These are phyloP conservation scores for Botia kubotai DNA, from an alignment of 2,797 vertebrate genomes.

Conservation along the genomic window DNA sequence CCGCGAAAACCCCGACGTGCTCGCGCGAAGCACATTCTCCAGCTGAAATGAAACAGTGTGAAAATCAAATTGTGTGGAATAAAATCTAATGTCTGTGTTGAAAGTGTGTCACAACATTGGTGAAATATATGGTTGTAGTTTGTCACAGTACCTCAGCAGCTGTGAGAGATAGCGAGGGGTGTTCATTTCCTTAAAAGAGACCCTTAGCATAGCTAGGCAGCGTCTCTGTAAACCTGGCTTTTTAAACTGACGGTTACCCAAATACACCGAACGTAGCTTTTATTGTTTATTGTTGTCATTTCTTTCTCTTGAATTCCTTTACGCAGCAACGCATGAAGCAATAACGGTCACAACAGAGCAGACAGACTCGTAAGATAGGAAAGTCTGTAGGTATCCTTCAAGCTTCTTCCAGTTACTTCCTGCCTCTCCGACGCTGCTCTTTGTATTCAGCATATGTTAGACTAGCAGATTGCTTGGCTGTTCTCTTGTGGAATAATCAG, in stretches of 20 bases:
- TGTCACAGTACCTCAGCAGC: conserved; percentile 12
- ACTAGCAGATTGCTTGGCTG: conserved; percentile 65
- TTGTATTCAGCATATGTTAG: conserved; percentile 61
- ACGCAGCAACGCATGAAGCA: conserved; percentile 52
- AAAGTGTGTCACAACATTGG: conserved; percentile 36
- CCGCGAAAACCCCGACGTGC: background rate
- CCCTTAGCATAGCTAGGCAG: conserved; percentile 12
- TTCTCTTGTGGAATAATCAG: conserved; percentile 67
- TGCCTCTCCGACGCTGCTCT: conserved; percentile 60
- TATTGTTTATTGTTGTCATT: background rate
- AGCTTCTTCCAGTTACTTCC: conserved; percentile 56
- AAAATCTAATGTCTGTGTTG: conserved; percentile 38
- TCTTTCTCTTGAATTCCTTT: conserved; percentile 51
- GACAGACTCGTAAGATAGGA: conserved; percentile 61
- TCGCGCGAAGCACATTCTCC: background rate
- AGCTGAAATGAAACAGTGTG: conserved; percentile 42
- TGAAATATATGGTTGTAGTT: conserved; percentile 30
- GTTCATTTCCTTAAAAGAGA: conserved; percentile 28
- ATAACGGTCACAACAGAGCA: conserved; percentile 56
- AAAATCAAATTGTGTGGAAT: conserved; percentile 50
- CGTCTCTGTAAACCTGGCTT: conserved; percentile 23
- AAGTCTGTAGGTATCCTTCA: conserved; percentile 58
- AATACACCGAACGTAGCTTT: conserved; percentile 11
- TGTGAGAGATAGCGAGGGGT: conserved; percentile 1
- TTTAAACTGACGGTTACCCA: conserved; percentile 25